Conservation (phyloP, 2,113 vertebrate genomes). For the Motacilla alba region DNA sequence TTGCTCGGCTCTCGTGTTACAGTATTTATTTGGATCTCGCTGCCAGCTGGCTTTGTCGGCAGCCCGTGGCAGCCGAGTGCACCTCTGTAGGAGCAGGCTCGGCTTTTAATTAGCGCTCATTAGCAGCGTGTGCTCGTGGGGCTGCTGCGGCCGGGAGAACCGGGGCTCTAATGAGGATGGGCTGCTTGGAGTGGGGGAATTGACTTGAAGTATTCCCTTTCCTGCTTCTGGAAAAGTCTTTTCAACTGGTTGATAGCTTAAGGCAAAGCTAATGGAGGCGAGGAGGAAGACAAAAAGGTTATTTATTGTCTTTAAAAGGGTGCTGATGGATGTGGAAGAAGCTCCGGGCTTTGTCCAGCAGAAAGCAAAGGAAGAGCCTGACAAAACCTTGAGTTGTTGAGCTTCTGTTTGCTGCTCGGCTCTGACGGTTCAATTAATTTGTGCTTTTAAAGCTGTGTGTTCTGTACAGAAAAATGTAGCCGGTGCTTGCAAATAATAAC, state of each 20-base stretch:
- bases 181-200: constrained; percentile 20
- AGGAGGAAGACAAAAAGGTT: constrained; percentile 13
- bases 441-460: background rate
- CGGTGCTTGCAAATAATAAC: background rate
- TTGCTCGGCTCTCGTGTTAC: background rate
- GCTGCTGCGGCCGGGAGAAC: background rate
- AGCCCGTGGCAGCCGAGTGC: background rate
- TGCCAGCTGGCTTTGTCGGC: constrained; percentile 24
- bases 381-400: background rate
- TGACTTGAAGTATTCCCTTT: constrained; percentile 46
- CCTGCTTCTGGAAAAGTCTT: constrained; percentile 10
- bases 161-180: background rate
- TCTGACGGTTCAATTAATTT: background rate
- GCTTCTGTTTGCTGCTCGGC: background rate
- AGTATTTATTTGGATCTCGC: constrained; percentile 27
- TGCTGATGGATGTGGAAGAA: background rate
- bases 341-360: background rate
- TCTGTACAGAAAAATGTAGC: background rate
- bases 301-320: constrained; percentile 15
- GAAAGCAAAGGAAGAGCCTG: background rate
- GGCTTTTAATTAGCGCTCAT: constrained; percentile 57
- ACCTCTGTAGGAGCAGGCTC: background rate
- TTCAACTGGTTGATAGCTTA: constrained; percentile 32
- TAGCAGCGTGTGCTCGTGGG: background rate
- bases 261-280: constrained; percentile 35